Evolutionary conservation across 1,140 invertebrate species (phyloP), one percentile per base, ranked within the genome.

Genomic region (Globodera rostochiensis): DNA sequence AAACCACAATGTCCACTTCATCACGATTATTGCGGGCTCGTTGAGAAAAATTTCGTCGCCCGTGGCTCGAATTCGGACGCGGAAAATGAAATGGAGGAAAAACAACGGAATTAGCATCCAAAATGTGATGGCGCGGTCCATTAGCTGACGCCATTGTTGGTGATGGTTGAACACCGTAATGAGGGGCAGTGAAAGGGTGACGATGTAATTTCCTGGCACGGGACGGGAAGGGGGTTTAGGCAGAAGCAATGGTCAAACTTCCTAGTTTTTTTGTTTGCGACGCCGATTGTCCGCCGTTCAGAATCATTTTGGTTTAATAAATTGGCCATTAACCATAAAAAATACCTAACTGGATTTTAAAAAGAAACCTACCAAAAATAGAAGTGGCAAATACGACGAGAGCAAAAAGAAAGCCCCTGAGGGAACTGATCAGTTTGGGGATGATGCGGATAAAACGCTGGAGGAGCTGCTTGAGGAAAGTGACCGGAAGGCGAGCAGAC

Each of bases 11-110:
- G 47, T 77, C 6, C 19, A 78, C 77, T 96, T 96, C 93, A 95
- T 94, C 9, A 96, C 91, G 49, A 96, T 91, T 45, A 96, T 91
- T 36, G 93, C 93, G 4, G 92, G 93, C 87, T 95, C 94, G 83
- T 92, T 90, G 5, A 93, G 92, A 82, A 92, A 89, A 74, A 95
- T 93, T 83, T 92, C 91, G 90, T 95, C 94, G 4, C 95, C 95
- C 70, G 93, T 93, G 13, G 95, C 92, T 81, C 93, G 91, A 11
- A 95, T 91, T 83, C 94, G 92, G 15, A 94, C 93, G 0, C 93
- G 93, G 84, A 88, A 94, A 69, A 93, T 88, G 82, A 93, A 90
- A 86, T 94, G 92, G 88, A 94, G 91, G 73, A 94, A 90, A 46
- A 86, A 87, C 83, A 87, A 71, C 13, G 88, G 88, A 73, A 89